A percentile compares a stretch with the other conserved stretches of the same genome.
These are phyloP conservation scores for Zalophus californianus DNA, from an alignment of 2,797 vertebrate species.

Conservation along the genomic window DNA sequence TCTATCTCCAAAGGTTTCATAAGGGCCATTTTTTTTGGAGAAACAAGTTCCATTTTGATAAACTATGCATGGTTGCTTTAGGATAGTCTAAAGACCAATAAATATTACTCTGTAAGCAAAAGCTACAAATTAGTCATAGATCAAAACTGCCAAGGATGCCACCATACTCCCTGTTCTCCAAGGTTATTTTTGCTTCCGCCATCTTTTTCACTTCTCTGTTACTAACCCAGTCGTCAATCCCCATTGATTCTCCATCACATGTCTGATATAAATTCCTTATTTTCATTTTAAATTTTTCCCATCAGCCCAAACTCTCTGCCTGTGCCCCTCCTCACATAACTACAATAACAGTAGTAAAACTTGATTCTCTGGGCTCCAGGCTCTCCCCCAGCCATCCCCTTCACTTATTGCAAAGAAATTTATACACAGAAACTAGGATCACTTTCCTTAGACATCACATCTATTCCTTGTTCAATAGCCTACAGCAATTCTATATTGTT, in stretches of 20 bases:
- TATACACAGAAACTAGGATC: background rate
- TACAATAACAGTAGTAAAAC: background rate
- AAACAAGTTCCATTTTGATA: conserved; percentile 49
- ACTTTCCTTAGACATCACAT: background rate
- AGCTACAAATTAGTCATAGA: conserved; percentile 59
- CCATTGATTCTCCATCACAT: background rate
- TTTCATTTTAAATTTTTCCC: background rate
- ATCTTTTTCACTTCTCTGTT: background rate
- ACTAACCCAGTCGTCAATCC: background rate
- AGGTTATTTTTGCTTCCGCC: background rate
- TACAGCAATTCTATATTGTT: background rate
- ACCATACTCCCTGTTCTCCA: background rate
- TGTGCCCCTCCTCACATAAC: background rate
- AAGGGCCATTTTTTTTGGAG: conserved; percentile 55
- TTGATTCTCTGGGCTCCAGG: background rate
- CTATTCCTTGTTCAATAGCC: background rate
- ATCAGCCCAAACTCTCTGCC: background rate
- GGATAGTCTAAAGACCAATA: conserved; percentile 60
- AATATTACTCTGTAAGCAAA: conserved; percentile 48
- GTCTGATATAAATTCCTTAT: background rate
- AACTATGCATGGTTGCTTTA: conserved; percentile 58
- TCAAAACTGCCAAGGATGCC: background rate
- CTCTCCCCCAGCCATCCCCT: background rate
- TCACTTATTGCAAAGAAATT: background rate
- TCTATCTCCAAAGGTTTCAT: background rate